Evolutionary conservation across 2,797 vertebrate species (phyloP).

Genomic region (Morus bassanus): DNA sequence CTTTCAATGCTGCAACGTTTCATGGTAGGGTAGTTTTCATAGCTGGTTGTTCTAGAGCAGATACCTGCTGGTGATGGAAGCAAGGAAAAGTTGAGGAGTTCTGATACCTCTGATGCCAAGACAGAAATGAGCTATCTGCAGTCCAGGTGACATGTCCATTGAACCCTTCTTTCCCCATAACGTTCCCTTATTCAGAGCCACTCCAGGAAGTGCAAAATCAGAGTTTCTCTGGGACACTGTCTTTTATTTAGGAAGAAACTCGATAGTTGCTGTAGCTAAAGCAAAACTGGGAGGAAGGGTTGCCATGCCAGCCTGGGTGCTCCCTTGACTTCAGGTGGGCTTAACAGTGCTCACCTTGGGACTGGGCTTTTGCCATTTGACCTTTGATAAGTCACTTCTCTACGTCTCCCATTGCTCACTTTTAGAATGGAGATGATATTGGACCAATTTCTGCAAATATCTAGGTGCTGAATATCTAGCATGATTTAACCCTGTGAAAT

Average conservation of each 20-base stretch:
- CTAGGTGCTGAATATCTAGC: not conserved
- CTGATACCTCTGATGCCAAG: not conserved
- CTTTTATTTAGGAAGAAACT: not conserved
- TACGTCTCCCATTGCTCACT: not conserved
- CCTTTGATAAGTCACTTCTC: not conserved
- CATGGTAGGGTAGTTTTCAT: not conserved
- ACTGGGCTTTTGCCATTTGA: not conserved
- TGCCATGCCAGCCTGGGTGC: not conserved
- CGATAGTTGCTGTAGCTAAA: not conserved
- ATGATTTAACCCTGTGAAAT: not conserved
- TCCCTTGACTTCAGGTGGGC: not conserved
- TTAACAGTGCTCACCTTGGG: not conserved
- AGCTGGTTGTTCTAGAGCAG: not conserved
- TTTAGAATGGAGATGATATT: not conserved
- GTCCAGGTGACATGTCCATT: not conserved
- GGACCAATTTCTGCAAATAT: not conserved
- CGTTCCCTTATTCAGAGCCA: not conserved
- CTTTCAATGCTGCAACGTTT: not conserved
- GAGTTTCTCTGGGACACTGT: not conserved
- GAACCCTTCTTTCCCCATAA: not conserved
- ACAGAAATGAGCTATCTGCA: not conserved
- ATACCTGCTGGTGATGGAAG: not conserved
- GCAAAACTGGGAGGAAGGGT: not conserved
- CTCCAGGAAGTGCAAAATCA: not conserved
- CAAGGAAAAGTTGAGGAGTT: not conserved